Base-by-base conservation (phyloP, 1,140 invertebrate species). In the Scaptomyza graminum region DNA sequence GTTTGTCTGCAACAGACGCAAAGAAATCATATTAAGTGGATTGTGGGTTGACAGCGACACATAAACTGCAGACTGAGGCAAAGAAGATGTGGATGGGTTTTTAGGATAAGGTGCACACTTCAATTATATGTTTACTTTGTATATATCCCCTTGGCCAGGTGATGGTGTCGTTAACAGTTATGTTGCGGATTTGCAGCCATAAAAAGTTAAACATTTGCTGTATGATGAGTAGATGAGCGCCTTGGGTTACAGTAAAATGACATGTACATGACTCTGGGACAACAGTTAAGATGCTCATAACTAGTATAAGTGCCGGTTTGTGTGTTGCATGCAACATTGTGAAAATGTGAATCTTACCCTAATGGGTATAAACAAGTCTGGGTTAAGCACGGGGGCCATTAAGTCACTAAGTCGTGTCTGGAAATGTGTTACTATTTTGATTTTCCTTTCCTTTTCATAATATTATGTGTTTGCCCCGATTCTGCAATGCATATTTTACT, bases 11-110 rank as follows among this genome's bases (percentile, higher is more conserved):
- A 15, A 46, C 72, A 47, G 73, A 74, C 67, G 54, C 73, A 63
- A 73, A 62, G 69, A 69, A 81, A 81, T 81, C 79, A 70, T 66
- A 82, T 74, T 81, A 81, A 82, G 79, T 78, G 74, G 64, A 59
- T 56, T 69, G 55, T 56, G 56, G 13, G 49, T 44, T 34, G 59
- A 9, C 39, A 49, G 11, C 46, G 39, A 41, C 54, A 52, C 47
- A 62, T 43, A 15, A 49, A 44, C 5, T 16, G 11, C n/a, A 8
- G 15, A 56, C 22, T 18, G 22, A 4, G 31, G 6, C 18, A 41
- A 7, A 11, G 1, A 12, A 37, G 31, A 3, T 43, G 15, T n/a
- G 52, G 34, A 31, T 31, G 60, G 18, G 18, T 22, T 22, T 22
- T 22, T 22, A 46, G 43, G 12, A 31, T 37, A 15, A 15, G 34